These are phyloP conservation scores for Apogon talboti DNA, from an alignment of 2,797 vertebrate genomes.

Conservation along the genomic window DNA sequence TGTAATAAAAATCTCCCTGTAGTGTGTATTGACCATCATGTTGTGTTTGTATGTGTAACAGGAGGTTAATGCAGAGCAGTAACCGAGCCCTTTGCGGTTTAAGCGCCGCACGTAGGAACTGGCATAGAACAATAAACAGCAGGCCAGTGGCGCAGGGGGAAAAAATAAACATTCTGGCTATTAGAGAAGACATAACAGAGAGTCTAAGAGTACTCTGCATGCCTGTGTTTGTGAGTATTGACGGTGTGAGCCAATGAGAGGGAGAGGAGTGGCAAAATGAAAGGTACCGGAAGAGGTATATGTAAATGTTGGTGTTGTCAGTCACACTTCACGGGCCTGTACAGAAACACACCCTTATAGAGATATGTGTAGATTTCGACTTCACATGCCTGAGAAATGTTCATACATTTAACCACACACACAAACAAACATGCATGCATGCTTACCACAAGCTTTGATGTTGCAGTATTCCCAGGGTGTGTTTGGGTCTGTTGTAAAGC, in stretches of 20 bases:
- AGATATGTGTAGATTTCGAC: constrained; percentile 19
- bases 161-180: constrained; percentile 73
- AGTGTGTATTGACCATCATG: constrained; percentile 48
- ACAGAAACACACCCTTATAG: constrained; percentile 23
- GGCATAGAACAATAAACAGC: constrained; percentile 75
- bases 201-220: constrained; percentile 16
- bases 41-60: constrained; percentile 61
- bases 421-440: constrained; percentile 47
- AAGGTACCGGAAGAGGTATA: constrained; percentile 81
- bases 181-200: constrained; percentile 69
- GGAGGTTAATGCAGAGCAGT: constrained; percentile 60
- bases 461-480: constrained; percentile 95
- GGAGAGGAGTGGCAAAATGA: constrained; percentile 41
- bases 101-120: constrained; percentile 49
- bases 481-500: constrained; percentile 95
- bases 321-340: constrained; percentile 30
- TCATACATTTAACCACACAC: constrained; percentile 39
- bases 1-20: constrained; percentile 52
- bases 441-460: constrained; percentile 97
- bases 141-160: constrained; percentile 33
- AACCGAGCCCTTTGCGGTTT: constrained; percentile 58
- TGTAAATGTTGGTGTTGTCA: constrained; percentile 79
- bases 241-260: constrained; percentile 19
- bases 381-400: constrained; percentile 27
- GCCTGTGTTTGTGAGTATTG: constrained; percentile 5